Percentiles rank a stretch among this genome's conserved stretches.
These are phyloP conservation scores for Agrochola lychnidis DNA, from an alignment of 2,888 invertebrate species.

Conservation along the genomic window DNA sequence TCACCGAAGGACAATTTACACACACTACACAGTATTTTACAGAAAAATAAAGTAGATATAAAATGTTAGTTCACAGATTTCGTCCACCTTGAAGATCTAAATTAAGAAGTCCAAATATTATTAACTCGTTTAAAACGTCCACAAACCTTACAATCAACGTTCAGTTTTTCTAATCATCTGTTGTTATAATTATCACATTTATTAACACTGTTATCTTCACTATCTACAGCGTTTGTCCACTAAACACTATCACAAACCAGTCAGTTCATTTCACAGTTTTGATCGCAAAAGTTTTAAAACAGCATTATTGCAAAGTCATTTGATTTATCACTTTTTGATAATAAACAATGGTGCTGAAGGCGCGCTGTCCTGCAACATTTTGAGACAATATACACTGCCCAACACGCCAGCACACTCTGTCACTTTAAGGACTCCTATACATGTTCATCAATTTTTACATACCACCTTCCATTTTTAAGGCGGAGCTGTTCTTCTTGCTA, in stretches of 20 bases:
- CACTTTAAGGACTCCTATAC: slow-evolving; percentile 91
- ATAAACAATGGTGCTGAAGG: slow-evolving; percentile 86
- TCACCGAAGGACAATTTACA: background rate
- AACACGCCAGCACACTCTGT: slow-evolving; percentile 90
- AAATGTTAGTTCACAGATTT: slow-evolving; percentile 24
- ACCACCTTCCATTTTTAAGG: slow-evolving; percentile 91
- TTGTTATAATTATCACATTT: slow-evolving; percentile 63
- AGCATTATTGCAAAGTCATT: slow-evolving; percentile 87
- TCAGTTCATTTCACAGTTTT: slow-evolving; percentile 69
- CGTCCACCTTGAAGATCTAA: slow-evolving; percentile 2
- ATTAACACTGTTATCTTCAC: slow-evolving; percentile 58
- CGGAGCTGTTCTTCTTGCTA: slow-evolving; percentile 88
- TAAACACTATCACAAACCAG: slow-evolving; percentile 64
- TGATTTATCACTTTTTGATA: slow-evolving; percentile 90
- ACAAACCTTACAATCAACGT: slow-evolving; percentile 48
- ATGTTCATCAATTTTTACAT: slow-evolving; percentile 91
- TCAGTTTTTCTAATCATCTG: slow-evolving; percentile 39
- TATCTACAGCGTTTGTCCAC: slow-evolving; percentile 61
- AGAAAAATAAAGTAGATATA: slow-evolving; percentile 20
- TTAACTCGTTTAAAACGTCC: slow-evolving; percentile 40
- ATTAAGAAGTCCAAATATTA: slow-evolving; percentile 27
- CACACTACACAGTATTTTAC: slow-evolving; percentile 7
- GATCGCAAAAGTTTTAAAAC: slow-evolving; percentile 72
- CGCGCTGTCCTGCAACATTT: slow-evolving; percentile 87
- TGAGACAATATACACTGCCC: slow-evolving; percentile 90